Base-by-base conservation (phyloP, 2,797 vertebrate species). In the Malurus splendens region DNA sequence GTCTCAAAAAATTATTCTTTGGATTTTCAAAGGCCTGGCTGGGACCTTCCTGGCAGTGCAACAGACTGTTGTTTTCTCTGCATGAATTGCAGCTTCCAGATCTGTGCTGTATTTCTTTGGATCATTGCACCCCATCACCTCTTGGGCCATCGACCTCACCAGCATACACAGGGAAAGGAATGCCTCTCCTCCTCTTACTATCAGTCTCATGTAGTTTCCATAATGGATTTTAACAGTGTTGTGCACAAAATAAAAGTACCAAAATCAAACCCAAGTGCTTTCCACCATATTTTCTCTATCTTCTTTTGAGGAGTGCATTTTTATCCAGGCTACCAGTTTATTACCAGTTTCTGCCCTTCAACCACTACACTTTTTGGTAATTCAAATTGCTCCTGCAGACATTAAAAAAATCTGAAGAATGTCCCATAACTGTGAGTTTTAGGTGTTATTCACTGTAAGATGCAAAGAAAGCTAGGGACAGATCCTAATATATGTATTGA, bases 21-120 rank as follows among this genome's bases (percentile, higher is more conserved):
- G 20, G 32, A 22, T 28, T 65, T 68, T n/a, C 0, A 0, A 17
- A 68, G 42, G 19, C 14, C 30, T 59, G 41, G 1, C 41, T 81
- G 9, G 27, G 24, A 30, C 25, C 4, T 65, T 56, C 42, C 28
- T 44, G 9, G 6, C 38, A 47, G 33, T 71, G 85, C 38, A 82
- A 42, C 24, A 51, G 18, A 22, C 20, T 64, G 10, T 27, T 85
- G 7, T 8, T 36, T 84, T 70, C 7, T 65, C 20, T 51, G 18
- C 16, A 25, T 54, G 22, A 74, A 32, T n/a, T 76, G 24, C 25
- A 76, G 2, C 36, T 80, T 48, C n/a, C 45, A 52, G 27, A 42
- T 39, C 38, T 1, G 0, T 20, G 16, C 19, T 33, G 18, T 25
- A 18, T 19, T 7, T 60, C 32, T 33, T 23, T 15, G 32, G 22